Conservation (phyloP, 2,113 vertebrate species). For the Phainopepla nitens region DNA sequence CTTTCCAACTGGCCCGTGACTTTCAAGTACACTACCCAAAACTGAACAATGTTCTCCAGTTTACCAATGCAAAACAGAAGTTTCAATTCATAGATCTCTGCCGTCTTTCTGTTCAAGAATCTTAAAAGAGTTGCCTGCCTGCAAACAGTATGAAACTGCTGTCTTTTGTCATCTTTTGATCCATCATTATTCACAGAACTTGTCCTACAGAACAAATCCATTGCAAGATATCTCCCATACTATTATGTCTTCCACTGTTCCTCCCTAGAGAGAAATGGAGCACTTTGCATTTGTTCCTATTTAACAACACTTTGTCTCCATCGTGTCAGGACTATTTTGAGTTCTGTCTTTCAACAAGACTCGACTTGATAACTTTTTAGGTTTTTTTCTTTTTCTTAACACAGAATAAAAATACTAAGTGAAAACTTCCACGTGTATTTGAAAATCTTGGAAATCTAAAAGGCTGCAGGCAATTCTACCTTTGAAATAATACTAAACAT, state of each 20-base stretch:
- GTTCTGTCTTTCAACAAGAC: neutral
- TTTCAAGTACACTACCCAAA: neutral
- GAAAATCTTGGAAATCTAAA: neutral
- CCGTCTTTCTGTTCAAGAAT: neutral
- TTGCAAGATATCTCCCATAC: neutral
- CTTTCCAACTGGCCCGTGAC: neutral
- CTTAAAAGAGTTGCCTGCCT: neutral
- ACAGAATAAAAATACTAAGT: neutral
- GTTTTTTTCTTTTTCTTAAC: neutral
- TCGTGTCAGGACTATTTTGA: neutral
- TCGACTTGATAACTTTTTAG: neutral
- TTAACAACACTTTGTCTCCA: neutral
- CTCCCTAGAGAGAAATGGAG: neutral
- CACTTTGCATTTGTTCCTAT: neutral
- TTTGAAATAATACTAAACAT: neutral
- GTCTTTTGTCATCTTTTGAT: neutral
- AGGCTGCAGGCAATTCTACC: neutral
- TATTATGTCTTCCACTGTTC: neutral
- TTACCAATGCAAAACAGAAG: neutral
- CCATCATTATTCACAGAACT: neutral
- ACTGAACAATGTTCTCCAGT: neutral
- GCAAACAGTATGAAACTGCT: neutral
- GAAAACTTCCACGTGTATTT: neutral
- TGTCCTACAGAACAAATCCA: neutral
- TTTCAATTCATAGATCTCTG: neutral